Evolutionary conservation across 1,140 invertebrate genomes (phyloP), one percentile per base, ranked within the genome.

Genomic region (Caenorhabditis latens): DNA sequence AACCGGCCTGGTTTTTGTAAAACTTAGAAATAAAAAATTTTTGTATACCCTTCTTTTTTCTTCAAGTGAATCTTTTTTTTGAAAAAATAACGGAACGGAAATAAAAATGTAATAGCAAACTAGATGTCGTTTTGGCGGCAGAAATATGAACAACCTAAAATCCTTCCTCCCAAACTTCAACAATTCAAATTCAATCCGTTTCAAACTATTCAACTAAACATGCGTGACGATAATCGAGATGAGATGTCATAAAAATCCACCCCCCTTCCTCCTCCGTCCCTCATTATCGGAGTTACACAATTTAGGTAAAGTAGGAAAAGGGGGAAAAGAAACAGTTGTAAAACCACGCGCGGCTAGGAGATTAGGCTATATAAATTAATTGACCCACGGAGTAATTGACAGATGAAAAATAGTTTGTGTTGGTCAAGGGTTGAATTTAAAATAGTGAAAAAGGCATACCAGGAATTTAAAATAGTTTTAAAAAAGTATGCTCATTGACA

Each of bases 301-400:
- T n/a, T 58, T n/a, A 11, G 57, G 21, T 58, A n/a, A 53, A 13
- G 50, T 2, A 13, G 50, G 50, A 4, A n/a, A n/a, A 53, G 50
- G 50, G 32, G 32, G 32, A 32, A 9, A 53, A 58, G 57, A 58
- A 58, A 58, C 57, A 58, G 57, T 58, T 58, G 57, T 58, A 58
- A 58, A 58, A n/a, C n/a, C n/a, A n/a, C n/a, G 19, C 13, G 57
- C 32, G 32, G 32, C 32, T 32, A 32, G 32, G 32, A 32, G 32
- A 32, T 58, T 21, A n/a, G 57, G 57, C 57, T 58, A 58, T 58
- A 58, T 58, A 58, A 58, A n/a, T 58, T 58, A 58, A 58, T 58
- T 58, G 57, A 53, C 50, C 13, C 11, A 53, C 50, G 4, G 13
- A 16, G 16, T 14, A 53, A 53, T 11, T 9, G 57, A 58, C 8